phyloP scores from a whole-genome alignment of 2,113 vertebrate species.

The Catharus fuscescens region DNA sequence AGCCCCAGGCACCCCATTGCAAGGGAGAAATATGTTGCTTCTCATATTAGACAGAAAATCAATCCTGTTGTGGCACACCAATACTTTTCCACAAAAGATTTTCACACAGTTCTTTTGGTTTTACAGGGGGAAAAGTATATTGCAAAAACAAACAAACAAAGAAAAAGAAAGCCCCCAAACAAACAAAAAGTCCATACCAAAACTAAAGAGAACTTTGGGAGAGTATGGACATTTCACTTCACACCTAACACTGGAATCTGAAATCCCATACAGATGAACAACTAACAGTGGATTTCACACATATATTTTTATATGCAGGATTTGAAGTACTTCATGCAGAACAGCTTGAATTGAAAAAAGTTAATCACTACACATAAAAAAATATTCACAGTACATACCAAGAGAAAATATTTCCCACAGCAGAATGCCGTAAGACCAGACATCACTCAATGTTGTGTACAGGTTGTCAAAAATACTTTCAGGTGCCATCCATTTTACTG shows the following conservation, averaged over 20 bases:
- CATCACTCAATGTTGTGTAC: constrained; percentile 95
- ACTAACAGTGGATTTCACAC: neutral
- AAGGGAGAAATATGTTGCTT: neutral
- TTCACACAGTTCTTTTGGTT: neutral
- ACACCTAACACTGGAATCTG: neutral
- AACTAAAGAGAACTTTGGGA: neutral
- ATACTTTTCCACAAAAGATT: neutral
- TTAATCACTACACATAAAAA: neutral
- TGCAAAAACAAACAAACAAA: neutral
- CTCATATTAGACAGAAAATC: neutral
- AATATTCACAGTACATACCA: constrained; percentile 77
- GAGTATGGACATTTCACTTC: neutral
- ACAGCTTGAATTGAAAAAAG: neutral
- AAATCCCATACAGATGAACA: neutral
- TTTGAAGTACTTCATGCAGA: neutral
- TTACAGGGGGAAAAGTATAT: neutral
- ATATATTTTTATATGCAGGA: neutral
- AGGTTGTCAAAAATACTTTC: constrained; percentile 99
- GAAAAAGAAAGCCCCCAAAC: neutral
- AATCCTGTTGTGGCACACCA: neutral
- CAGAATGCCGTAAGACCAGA: constrained; percentile 97
- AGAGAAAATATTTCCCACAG: constrained; percentile 99
- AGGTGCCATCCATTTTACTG: constrained; percentile 99
- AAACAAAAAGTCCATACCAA: neutral
- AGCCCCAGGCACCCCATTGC: neutral